phyloP scores from a whole-genome alignment of 2,113 vertebrate species.

The Clinocottus analis region DNA sequence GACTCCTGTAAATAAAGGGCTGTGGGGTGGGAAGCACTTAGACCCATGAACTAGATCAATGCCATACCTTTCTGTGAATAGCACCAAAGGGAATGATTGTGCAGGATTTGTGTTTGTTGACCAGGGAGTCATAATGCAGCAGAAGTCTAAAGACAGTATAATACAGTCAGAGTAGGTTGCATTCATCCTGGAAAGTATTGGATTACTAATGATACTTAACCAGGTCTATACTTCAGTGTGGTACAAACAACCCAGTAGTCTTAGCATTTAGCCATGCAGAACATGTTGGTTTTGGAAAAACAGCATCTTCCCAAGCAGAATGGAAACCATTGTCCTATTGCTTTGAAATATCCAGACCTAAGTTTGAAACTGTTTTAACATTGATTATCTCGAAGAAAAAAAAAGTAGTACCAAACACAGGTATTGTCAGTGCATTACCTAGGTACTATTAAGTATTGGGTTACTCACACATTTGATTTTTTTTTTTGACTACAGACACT shows the following conservation, averaged over 20 bases:
- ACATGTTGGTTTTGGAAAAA: too few species aligned
- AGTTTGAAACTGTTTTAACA: neutral
- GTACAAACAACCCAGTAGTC: neutral
- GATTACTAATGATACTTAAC: neutral
- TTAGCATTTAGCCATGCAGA: neutral
- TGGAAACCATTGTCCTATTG: neutral
- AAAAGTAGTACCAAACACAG: too few species aligned
- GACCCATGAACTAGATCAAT: conserved; percentile 42
- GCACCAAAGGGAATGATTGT: neutral
- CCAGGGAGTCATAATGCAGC: neutral
- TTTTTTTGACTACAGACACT: too few species aligned
- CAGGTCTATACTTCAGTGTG: too few species aligned
- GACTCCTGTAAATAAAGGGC: conserved; percentile 63
- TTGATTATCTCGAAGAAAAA: neutral
- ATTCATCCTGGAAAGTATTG: neutral
- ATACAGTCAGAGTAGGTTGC: rapidly evolving
- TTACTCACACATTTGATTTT: too few species aligned
- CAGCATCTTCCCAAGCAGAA: neutral
- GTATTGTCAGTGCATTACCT: neutral
- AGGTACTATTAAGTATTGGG: neutral
- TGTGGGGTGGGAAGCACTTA: conserved; percentile 42
- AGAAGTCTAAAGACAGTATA: neutral
- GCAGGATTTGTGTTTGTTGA: neutral
- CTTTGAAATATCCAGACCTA: neutral
- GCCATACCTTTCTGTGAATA: neutral